Conservation (phyloP, 2,113 vertebrate genomes). For the Athene cunicularia region DNA sequence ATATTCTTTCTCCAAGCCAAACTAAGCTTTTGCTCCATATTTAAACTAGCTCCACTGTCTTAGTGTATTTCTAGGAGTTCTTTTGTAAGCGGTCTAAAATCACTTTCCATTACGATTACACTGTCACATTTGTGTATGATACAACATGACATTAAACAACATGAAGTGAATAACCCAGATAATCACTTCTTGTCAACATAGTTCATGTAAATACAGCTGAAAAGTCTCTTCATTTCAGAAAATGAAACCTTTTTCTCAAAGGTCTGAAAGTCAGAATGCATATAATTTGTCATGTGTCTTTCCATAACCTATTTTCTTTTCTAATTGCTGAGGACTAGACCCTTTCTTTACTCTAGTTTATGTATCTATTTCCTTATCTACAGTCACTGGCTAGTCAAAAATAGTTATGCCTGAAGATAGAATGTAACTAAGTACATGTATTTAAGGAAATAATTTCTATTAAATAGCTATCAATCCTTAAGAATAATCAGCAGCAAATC, state of each 20-base stretch:
- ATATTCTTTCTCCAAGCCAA: not conserved
- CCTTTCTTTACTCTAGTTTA: not conserved
- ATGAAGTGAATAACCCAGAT: not conserved
- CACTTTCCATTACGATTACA: not conserved
- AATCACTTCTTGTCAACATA: not conserved
- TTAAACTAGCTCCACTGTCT: not conserved
- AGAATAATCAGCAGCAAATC: not conserved
- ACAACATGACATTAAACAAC: not conserved
- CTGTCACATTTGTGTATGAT: not conserved
- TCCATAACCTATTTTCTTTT: not conserved
- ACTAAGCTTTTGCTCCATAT: not conserved
- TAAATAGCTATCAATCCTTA: not conserved
- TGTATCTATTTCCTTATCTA: not conserved
- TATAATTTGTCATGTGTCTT: not conserved
- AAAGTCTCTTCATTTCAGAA: not conserved
- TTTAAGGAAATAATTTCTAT: not conserved
- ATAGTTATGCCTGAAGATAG: not conserved
- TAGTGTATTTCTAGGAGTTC: not conserved
- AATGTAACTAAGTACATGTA: not conserved
- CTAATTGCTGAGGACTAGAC: not conserved
- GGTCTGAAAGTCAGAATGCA: not conserved
- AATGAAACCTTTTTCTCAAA: not conserved
- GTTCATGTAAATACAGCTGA: not conserved
- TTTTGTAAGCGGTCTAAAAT: not conserved
- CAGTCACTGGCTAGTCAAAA: not conserved